Evolutionary conservation across 2,888 invertebrate species (phyloP).

Genomic region (Tetrapedia diversipes): DNA sequence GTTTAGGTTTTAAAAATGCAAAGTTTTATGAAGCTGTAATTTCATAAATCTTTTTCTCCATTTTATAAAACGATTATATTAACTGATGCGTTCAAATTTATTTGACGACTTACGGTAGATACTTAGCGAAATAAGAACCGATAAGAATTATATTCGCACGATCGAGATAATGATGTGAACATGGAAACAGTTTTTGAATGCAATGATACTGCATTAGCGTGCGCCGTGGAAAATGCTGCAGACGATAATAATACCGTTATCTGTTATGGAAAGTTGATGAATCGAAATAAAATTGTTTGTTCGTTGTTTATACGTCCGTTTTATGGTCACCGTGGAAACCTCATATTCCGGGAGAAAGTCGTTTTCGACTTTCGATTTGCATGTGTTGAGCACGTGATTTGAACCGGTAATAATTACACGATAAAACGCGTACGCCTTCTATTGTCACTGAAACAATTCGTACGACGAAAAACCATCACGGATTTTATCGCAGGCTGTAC

Average conservation of each 20-base stretch:
- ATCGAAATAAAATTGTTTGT: conserved; percentile 29
- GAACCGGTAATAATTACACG: conserved; percentile 6
- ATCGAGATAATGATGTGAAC: conserved; percentile 50
- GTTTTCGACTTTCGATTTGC: conserved; percentile 26
- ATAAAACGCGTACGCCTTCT: not conserved
- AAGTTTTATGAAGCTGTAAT: too few species aligned
- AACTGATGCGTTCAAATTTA: conserved; percentile 35
- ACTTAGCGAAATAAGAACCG: conserved; percentile 56
- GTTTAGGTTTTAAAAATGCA: not conserved
- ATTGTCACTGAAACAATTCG: not conserved
- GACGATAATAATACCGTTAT: not conserved
- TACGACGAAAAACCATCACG: conserved; percentile 11
- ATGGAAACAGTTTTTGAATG: conserved; percentile 35
- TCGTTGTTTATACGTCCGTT: conserved; percentile 8
- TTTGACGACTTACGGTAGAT: conserved; percentile 44
- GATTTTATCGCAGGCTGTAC: conserved; percentile 70
- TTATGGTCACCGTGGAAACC: conserved; percentile 20
- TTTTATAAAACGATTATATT: conserved; percentile 13
- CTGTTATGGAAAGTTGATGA: conserved; percentile 5
- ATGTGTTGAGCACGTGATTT: not conserved
- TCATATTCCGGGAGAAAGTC: conserved; percentile 33
- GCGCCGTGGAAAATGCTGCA: conserved; percentile 12
- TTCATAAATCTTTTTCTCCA: not conserved
- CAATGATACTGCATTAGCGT: conserved; percentile 38
- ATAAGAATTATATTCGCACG: conserved; percentile 58